These are phyloP conservation scores for Parapsyche elsis DNA, from an alignment of 1,140 invertebrate species.

Conservation along the genomic window DNA sequence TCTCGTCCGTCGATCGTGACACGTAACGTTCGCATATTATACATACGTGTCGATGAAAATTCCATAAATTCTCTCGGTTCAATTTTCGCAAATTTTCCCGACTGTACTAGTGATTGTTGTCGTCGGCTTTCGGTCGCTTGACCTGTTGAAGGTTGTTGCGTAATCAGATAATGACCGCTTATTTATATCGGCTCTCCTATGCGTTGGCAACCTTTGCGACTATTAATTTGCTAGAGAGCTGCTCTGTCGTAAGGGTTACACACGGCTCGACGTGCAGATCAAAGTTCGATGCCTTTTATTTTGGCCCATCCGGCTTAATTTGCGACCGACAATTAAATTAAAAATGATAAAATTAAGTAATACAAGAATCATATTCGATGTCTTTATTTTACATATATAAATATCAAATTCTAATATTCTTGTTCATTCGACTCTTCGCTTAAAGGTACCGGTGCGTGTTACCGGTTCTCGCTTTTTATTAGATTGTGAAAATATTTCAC, in stretches of 20 bases:
- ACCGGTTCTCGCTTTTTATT: too few species aligned
- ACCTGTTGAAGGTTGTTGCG: constrained; percentile 31
- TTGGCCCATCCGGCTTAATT: neutral
- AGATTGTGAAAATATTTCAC: too few species aligned
- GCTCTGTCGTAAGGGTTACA: neutral
- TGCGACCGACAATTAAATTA: too few species aligned
- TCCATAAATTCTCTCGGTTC: neutral
- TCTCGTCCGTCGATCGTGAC: too few species aligned
- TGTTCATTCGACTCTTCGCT: too few species aligned
- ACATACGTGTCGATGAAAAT: neutral
- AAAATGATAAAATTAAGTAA: too few species aligned
- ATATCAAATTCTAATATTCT: too few species aligned
- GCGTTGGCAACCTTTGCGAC: constrained; percentile 13
- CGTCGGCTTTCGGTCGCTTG: neutral
- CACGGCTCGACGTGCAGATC: neutral
- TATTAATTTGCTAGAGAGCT: constrained; percentile 29
- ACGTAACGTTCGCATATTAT: neutral
- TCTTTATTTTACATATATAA: too few species aligned
- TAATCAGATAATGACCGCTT: constrained; percentile 13
- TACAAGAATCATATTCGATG: too few species aligned
- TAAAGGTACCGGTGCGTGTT: too few species aligned
- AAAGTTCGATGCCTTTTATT: neutral
- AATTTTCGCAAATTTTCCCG: neutral
- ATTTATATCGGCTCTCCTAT: neutral
- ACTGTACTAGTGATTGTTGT: neutral